Conservation (phyloP, 2,888 invertebrate genomes). For the Tinea pellionella region DNA sequence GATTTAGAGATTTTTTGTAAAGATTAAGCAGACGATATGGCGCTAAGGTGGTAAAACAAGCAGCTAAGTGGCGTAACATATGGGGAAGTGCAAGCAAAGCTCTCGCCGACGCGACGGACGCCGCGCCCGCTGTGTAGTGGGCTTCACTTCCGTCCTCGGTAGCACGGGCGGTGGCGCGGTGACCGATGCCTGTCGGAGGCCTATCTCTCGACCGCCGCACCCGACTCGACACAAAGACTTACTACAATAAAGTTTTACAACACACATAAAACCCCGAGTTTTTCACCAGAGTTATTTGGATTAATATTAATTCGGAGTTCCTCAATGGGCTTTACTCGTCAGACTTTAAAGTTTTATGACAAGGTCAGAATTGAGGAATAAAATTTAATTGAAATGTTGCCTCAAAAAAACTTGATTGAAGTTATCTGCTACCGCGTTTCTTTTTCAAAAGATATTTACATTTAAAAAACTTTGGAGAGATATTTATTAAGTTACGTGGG, state of each 20-base stretch:
- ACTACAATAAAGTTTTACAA: constrained; percentile 66
- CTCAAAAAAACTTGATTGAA: constrained; percentile 58
- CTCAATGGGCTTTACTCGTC: constrained; percentile 70
- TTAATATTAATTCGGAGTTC: constrained; percentile 69
- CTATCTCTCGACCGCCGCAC: constrained; percentile 43
- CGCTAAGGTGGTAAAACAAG: constrained; percentile 9
- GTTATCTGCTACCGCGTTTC: constrained; percentile 67
- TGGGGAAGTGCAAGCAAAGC: neutral
- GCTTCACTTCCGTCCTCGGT: neutral
- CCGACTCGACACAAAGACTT: constrained; percentile 63
- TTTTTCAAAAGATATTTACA: constrained; percentile 52
- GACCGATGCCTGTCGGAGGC: neutral
- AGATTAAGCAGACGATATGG: constrained; percentile 9
- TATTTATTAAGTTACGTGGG: constrained; percentile 8
- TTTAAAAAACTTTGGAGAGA: constrained; percentile 29
- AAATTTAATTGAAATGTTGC: constrained; percentile 69
- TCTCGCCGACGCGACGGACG: neutral
- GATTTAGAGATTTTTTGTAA: constrained; percentile 5
- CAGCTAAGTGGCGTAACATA: constrained; percentile 6
- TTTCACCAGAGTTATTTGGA: constrained; percentile 69
- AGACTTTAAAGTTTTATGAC: constrained; percentile 68
- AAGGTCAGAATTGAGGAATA: constrained; percentile 64
- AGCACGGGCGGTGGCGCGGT: neutral
- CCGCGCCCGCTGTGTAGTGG: neutral
- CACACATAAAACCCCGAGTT: constrained; percentile 68